These are phyloP conservation scores for Bufotes viridis DNA, from an alignment of 2,797 vertebrate species.

Conservation along the genomic window DNA sequence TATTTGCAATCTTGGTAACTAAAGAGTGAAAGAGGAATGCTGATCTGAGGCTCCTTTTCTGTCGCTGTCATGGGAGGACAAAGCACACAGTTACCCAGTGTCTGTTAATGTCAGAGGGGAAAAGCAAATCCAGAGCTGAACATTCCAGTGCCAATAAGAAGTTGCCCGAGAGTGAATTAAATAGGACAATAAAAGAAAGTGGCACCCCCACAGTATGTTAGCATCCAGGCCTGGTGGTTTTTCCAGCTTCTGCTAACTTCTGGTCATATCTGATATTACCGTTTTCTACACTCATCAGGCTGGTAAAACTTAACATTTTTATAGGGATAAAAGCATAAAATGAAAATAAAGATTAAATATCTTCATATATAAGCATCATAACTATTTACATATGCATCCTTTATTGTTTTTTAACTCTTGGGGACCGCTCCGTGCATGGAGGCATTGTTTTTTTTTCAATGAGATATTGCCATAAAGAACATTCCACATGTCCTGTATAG, in stretches of 20 bases:
- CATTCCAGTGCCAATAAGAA: conserved; percentile 52
- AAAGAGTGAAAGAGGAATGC: conserved; percentile 54
- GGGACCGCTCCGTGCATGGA: background rate
- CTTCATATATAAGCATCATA: background rate
- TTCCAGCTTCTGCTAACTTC: background rate
- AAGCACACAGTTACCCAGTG: conserved; percentile 54
- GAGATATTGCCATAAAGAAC: background rate
- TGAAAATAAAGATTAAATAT: background rate
- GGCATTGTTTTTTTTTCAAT: background rate
- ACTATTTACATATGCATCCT: background rate
- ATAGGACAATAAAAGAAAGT: conserved; percentile 33
- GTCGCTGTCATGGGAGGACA: conserved; percentile 52
- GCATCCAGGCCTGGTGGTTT: background rate
- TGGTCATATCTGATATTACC: background rate
- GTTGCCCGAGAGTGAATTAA: conserved; percentile 56
- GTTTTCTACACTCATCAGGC: background rate
- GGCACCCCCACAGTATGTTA: background rate
- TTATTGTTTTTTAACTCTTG: background rate
- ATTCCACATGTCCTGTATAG: background rate
- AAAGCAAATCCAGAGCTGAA: conserved; percentile 54
- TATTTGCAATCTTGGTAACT: conserved; percentile 61
- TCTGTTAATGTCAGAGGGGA: conserved; percentile 56
- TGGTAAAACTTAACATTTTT: background rate
- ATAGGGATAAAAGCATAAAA: background rate
- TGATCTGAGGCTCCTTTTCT: conserved; percentile 55